Base-by-base conservation (phyloP, 2,888 invertebrate genomes). In the Plagodis pulveraria region DNA sequence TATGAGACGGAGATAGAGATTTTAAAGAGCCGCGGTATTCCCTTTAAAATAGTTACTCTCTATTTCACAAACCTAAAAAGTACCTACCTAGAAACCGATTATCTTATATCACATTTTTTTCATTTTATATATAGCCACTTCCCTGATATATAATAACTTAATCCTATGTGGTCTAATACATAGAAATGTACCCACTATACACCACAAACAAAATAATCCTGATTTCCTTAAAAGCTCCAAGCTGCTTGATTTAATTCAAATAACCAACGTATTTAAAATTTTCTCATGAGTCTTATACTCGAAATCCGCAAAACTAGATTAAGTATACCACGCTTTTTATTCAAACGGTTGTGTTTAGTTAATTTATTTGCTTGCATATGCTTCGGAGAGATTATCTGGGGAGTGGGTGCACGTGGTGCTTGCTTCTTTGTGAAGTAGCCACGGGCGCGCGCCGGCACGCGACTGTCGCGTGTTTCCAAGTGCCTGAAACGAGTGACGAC, bases 351-450 rank as follows among this genome's bases (percentile, higher is more conserved):
- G 74, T 76, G 77, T 82, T 89, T 91, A 89, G 89, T 91, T 89
- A 88, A 91, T 91, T 91, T 90, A 90, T 91, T 90, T 87, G 86
- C 73, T 61, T 80, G 88, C 88, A 80, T 86, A 84, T 83, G 89
- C 76, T 82, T 70, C 73, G 71, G 64, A 61, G 74, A 76, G 90
- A 89, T 90, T 89, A 90, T 88, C 89, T 81, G 59, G 69, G 53
- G 80, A 80, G 74, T 67, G 72, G 53, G 58, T 69, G 69, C 77
- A 73, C 77, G 72, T 72, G 72, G 65, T 59, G 61, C 77, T 71
- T 72, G 72, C 65, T 60, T 62, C 67, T 54, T 70, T 69, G 71
- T 69, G 60, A 64, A 69, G 76, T 72, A 71, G 68, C 67, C 65
- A 59, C 66, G 58, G 40, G 70, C 76, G 79, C 78, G 78, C 73